phyloP scores from a whole-genome alignment of 2,888 invertebrate species.

The Cerastoderma edule region DNA sequence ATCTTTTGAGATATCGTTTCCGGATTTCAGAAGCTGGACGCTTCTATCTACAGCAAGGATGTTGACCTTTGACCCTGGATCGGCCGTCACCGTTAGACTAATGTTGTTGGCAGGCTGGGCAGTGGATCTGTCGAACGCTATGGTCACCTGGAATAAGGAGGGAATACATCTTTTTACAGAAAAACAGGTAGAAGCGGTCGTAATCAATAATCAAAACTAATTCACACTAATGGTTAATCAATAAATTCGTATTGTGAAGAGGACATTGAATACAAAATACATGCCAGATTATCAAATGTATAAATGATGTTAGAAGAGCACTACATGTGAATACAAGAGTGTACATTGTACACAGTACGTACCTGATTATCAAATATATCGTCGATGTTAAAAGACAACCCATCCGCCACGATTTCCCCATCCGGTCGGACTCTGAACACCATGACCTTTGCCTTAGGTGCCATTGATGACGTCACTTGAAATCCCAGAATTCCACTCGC shows the following conservation, averaged over 20 bases:
- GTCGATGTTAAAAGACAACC: slow-evolving; percentile 90
- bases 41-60: slow-evolving; percentile 95
- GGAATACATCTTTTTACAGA: no score
- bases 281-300: no score
- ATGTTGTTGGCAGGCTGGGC: slow-evolving; percentile 91
- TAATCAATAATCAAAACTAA: no score
- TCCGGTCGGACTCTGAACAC: slow-evolving; percentile 88
- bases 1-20: slow-evolving; percentile 88
- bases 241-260: no score
- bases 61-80: slow-evolving; percentile 94
- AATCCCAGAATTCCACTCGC: slow-evolving; percentile 85
- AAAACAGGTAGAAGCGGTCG: no score
- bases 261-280: no score
- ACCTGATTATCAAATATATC: slow-evolving; percentile 89
- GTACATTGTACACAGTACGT: no score
- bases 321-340: no score
- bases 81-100: slow-evolving; percentile 91
- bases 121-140: slow-evolving; percentile 85
- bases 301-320: not conserved
- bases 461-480: slow-evolving; percentile 85
- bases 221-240: not conserved
- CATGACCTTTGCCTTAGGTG: slow-evolving; percentile 90
- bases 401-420: slow-evolving; percentile 90
- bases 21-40: slow-evolving; percentile 89
- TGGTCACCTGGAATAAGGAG: slow-evolving; percentile 84